A percentile compares a stretch with the other conserved stretches of the same genome.
Evolutionary conservation across 2,113 vertebrate species (phyloP).

Genomic region (Hemiscyllium ocellatum): DNA sequence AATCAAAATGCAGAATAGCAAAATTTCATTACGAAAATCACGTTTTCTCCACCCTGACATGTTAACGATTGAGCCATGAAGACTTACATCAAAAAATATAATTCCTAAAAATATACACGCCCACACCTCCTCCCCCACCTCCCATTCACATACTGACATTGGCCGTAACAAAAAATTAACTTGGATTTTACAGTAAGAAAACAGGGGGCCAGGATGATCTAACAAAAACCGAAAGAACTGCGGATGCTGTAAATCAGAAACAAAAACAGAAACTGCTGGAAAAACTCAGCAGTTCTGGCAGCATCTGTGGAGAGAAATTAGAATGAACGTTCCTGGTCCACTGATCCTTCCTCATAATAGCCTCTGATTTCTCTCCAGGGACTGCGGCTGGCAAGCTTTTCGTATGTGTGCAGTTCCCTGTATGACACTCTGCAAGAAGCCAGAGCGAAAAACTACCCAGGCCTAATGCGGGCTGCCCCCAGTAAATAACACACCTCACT

Average conservation of each 20-base stretch:
- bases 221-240: neutral
- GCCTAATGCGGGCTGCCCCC: neutral
- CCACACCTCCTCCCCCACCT: neutral
- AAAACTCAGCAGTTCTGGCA: too few relatives aligned
- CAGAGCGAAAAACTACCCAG: neutral
- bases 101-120: neutral
- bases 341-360: too few relatives aligned
- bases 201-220: neutral
- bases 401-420: neutral
- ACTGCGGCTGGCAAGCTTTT: neutral
- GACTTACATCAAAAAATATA: neutral
- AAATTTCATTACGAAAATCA: neutral
- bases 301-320: too few relatives aligned
- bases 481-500: neutral
- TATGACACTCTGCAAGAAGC: neutral
- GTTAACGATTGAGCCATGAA: neutral
- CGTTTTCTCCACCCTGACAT: neutral
- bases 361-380: neutral
- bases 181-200: neutral
- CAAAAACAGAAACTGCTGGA: too few relatives aligned
- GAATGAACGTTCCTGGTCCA: too few relatives aligned
- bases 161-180: neutral
- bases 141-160: neutral
- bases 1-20: neutral
- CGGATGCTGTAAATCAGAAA: neutral